phyloP scores from a whole-genome alignment of 1,140 invertebrate genomes.

The Harlomillsia oculata region DNA sequence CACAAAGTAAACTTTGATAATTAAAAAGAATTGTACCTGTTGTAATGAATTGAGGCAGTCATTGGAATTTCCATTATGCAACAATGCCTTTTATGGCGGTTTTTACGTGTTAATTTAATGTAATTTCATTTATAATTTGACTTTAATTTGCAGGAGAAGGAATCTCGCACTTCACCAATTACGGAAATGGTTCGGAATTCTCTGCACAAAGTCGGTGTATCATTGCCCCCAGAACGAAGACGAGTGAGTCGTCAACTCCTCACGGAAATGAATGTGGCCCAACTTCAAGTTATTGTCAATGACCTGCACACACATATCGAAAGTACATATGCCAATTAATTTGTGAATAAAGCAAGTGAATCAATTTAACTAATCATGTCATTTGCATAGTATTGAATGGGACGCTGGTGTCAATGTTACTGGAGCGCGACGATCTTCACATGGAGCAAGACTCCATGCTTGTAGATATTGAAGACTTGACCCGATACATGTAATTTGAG shows the following conservation, averaged over 20 bases:
- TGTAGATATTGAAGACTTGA: slow-evolving; percentile 91
- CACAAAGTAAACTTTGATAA: too few relatives aligned
- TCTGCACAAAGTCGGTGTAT: slow-evolving; percentile 69
- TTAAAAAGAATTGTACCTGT: too few relatives aligned
- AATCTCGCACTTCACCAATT: slow-evolving; percentile 43
- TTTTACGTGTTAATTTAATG: too few relatives aligned
- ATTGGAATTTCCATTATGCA: too few relatives aligned
- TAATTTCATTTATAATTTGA: too few relatives aligned
- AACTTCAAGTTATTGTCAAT: slow-evolving; percentile 88
- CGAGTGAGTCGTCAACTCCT: slow-evolving; percentile 70
- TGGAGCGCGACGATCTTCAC: slow-evolving; percentile 58
- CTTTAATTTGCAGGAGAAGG: slow-evolving; percentile 30
- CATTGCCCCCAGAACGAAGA: slow-evolving; percentile 66
- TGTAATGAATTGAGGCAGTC: too few relatives aligned
- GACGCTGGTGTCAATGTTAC: slow-evolving; percentile 33
- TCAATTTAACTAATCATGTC: background rate
- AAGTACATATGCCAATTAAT: slow-evolving; percentile 40
- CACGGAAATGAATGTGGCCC: slow-evolving; percentile 83
- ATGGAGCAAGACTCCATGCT: slow-evolving; percentile 97
- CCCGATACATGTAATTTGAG: slow-evolving; percentile 65
- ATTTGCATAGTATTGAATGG: slow-evolving; percentile 30
- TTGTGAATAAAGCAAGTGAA: background rate
- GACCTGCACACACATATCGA: slow-evolving; percentile 88
- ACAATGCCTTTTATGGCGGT: too few relatives aligned
- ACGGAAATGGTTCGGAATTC: slow-evolving; percentile 70